Evolutionary conservation across 2,113 vertebrate species (phyloP).

Genomic region (Oxyruncus cristatus): DNA sequence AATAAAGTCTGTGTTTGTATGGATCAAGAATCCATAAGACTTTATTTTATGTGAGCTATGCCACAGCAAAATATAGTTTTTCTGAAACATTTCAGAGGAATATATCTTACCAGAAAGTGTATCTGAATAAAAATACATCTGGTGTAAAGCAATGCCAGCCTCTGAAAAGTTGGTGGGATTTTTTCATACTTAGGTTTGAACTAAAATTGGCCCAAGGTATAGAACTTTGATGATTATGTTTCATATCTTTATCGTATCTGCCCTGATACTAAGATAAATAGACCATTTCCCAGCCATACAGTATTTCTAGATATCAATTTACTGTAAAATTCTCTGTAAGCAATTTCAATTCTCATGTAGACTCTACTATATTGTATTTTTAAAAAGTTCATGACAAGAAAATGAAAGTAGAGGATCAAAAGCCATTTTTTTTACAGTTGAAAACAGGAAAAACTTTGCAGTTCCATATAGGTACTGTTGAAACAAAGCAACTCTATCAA

Average conservation of each 20-base stretch:
- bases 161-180: not conserved
- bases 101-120: not conserved
- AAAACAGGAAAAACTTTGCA: not conserved
- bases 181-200: not conserved
- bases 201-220: not conserved
- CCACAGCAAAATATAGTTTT: not conserved
- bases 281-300: not conserved
- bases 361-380: constrained; percentile 33
- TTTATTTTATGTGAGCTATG: not conserved
- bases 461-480: not conserved
- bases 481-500: not conserved
- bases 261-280: constrained; percentile 29
- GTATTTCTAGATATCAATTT: constrained; percentile 38
- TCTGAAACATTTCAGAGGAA: not conserved
- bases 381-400: constrained; percentile 14
- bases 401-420: constrained; percentile 39
- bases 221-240: constrained; percentile 21
- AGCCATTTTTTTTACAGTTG: not conserved
- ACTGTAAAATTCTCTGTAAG: constrained; percentile 39
- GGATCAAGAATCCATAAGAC: not conserved
- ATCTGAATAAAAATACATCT: not conserved
- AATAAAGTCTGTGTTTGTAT: not conserved
- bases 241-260: constrained; percentile 47
- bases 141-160: not conserved
- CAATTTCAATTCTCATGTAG: constrained; percentile 32